These are phyloP conservation scores for Poecilia picta DNA, from an alignment of 2,797 vertebrate species.

Conservation along the genomic window DNA sequence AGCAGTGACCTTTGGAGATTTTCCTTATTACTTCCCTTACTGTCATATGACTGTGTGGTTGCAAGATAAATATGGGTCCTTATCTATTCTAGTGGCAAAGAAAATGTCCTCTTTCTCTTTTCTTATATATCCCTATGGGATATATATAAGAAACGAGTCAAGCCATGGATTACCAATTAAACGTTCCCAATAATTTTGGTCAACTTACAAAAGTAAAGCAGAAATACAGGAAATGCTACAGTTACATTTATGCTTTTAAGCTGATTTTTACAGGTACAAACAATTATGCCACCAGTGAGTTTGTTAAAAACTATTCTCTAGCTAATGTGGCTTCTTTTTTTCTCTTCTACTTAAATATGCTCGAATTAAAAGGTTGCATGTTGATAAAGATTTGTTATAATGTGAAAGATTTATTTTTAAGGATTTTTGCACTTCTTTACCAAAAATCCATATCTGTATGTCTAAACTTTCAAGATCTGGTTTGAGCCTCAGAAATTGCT, in stretches of 20 bases:
- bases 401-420: background rate
- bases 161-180: background rate
- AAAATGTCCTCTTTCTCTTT: background rate
- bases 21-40: background rate
- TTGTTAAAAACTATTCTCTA: background rate
- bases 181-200: background rate
- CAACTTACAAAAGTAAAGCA: background rate
- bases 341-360: background rate
- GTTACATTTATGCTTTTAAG: background rate
- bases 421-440: background rate
- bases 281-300: background rate
- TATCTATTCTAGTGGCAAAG: background rate
- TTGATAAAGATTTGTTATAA: background rate
- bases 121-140: background rate
- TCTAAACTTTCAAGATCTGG: slow-evolving; percentile 12
- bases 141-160: background rate
- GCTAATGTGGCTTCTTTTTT: background rate
- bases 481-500: slow-evolving; percentile 40
- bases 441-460: background rate
- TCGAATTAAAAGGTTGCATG: background rate
- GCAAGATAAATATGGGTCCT: background rate
- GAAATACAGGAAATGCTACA: background rate
- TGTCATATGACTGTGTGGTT: background rate
- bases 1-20: background rate
- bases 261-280: background rate